Conservation (phyloP, 2,888 invertebrate species). For the Lasioglossum oenotherae region DNA sequence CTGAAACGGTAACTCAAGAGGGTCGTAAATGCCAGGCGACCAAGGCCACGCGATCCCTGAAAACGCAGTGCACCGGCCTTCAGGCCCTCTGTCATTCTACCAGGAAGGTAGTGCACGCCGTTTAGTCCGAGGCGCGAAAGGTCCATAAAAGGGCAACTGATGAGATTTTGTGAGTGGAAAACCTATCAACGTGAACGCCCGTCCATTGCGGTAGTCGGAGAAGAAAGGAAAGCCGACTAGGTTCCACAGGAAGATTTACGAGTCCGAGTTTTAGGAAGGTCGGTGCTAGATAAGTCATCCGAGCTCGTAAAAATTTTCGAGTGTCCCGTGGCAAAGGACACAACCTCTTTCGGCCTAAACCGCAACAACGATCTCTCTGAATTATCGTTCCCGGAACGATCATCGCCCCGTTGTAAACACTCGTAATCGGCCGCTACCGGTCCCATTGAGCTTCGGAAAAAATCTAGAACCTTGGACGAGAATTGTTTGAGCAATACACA, state of each 20-base stretch:
- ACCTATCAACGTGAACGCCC: slow-evolving; percentile 47
- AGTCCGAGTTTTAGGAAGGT: slow-evolving; percentile 55
- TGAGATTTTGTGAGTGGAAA: slow-evolving; percentile 59
- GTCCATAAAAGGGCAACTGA: slow-evolving; percentile 51
- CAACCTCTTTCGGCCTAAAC: slow-evolving; percentile 26
- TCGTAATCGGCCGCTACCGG: neutral
- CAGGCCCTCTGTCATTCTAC: slow-evolving; percentile 33
- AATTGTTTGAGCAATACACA: too few species aligned
- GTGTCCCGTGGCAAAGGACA: slow-evolving; percentile 25
- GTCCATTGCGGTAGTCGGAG: slow-evolving; percentile 39
- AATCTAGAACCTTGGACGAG: too few species aligned
- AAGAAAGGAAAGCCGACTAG: slow-evolving; percentile 54
- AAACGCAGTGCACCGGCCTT: slow-evolving; percentile 29
- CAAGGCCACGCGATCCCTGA: slow-evolving; percentile 63
- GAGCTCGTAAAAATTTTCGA: slow-evolving; percentile 57
- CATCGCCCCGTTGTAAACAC: slow-evolving; percentile 15
- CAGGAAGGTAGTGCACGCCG: slow-evolving; percentile 34
- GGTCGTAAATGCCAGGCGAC: slow-evolving; percentile 66
- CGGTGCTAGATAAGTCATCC: slow-evolving; percentile 11
- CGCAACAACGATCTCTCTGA: slow-evolving; percentile 30
- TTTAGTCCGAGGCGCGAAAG: slow-evolving; percentile 33
- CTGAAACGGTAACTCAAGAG: slow-evolving; percentile 56
- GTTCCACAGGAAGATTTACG: slow-evolving; percentile 59
- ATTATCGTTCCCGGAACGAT: slow-evolving; percentile 54
- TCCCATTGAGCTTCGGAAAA: neutral